Evolutionary conservation across 2,888 invertebrate species (phyloP).

Genomic region (Fabriciana adippe): DNA sequence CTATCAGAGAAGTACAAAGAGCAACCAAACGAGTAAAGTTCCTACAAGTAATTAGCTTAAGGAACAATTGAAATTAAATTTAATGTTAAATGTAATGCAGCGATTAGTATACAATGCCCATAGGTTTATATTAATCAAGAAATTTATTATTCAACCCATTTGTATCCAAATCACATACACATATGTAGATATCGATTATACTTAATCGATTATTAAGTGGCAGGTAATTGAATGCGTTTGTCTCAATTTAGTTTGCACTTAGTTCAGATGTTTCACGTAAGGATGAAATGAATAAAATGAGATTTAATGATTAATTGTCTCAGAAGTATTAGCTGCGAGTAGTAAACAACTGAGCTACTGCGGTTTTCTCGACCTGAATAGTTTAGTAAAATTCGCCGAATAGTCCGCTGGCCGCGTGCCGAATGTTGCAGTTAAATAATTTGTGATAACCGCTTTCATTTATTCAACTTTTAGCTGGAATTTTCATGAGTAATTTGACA

Average conservation of each 20-base stretch:
- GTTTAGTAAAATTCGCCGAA: conserved; percentile 71
- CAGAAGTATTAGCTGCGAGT: conserved; percentile 40
- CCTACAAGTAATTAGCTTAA: too few species aligned
- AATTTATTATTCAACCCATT: not conserved
- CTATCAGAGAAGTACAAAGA: too few species aligned
- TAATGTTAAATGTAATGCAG: too few species aligned
- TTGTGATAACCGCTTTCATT: conserved; percentile 76
- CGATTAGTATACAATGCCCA: not conserved
- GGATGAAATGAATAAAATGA: not conserved
- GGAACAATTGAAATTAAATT: too few species aligned
- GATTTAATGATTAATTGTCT: not conserved
- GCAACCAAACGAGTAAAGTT: too few species aligned
- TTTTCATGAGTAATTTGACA: conserved; percentile 60
- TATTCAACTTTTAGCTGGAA: conserved; percentile 66
- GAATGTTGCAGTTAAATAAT: conserved; percentile 77
- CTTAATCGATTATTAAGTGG: conserved; percentile 3
- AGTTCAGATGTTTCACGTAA: not conserved
- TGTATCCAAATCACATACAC: not conserved
- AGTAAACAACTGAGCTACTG: conserved; percentile 68
- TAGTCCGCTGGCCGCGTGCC: conserved; percentile 71
- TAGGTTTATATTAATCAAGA: not conserved
- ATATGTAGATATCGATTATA: not conserved
- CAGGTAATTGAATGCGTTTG: not conserved
- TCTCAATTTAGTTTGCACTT: not conserved
- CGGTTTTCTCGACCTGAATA: conserved; percentile 76